Evolutionary conservation across 2,113 vertebrate species (phyloP), one percentile per base, ranked within the genome.

Genomic region (Dolichallabes microphthalmus): DNA sequence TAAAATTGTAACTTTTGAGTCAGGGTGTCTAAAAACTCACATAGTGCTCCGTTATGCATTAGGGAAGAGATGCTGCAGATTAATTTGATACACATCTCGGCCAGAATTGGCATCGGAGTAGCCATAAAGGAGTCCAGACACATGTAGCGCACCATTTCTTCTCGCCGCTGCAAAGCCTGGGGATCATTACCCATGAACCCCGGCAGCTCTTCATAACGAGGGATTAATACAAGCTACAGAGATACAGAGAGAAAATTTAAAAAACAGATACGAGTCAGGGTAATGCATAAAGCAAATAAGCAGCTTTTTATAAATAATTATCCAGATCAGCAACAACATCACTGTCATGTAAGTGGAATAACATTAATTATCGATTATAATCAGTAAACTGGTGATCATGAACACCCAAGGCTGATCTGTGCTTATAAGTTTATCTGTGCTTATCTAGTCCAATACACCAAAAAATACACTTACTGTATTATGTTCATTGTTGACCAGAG

Each of bases 1-100:
- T 61, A 17, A 39, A 32, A 19, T 10, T 20, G 22, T 58, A 7
- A 27, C 4, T 53, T 50, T 19, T 71, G 53, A 80, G 15, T 25
- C 25, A 50, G 61, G 17, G 55, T 57, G 75, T 53, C 14, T 27
- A 7, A 55, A 19, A 32, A 94, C 96, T 96, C 87, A 98, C 96
- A 10, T 75, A 97, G 90, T 0, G 95, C 95, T 1, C 95, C 93
- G 0, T 95, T 90, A 0, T 96, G 95, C 82, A 97, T 93, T 87
- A 97, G 88, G 45, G 95, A 92, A 0, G 95, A 98, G 89, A 97
- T 90, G 20, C 96, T 96, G 88, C 96, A 98, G 89, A 96, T 91
- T 78, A 98, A 94, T 39, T 83, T 92, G 86, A 91, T 69, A 4
- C 96, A 97, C 90, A 94, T 94, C 86, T 96, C 93, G 0, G 96